Evolutionary conservation across 2,797 vertebrate genomes (phyloP), one percentile per base, ranked within the genome.

Genomic region (Poeciliopsis infans): DNA sequence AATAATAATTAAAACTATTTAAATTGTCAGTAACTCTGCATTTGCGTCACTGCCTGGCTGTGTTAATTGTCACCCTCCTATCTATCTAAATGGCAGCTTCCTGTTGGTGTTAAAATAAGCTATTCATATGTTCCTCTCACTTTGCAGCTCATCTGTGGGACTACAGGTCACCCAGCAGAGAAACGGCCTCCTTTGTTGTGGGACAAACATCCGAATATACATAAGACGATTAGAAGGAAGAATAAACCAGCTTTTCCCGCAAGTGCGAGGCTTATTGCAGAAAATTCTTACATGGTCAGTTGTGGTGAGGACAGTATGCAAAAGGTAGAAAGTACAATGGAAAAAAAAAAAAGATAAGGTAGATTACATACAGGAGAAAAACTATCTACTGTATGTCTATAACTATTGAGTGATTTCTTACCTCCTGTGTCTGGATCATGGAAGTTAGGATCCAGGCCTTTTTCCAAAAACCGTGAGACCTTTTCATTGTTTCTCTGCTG

Each of bases 381-480:
- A 7, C 12, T 73, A 28, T 59, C 57, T 33, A 64, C 28, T 61
- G 12, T 18, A 61, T 49, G n/a, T 45, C 41, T 46, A 7, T 45
- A 28, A 16, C 23, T 28, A 8, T 16, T 45, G 25, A 13, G 0
- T 46, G 41, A 70, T 59, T 80, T 7, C 85, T 89, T 88, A 99
- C 98, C 98, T 96, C 98, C 98, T 74, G 97, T 96, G 83, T 99
- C 98, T n/a, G 97, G 96, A 84, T 99, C 98, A 39, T 99, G 98
- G 84, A 98, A 99, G 91, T 99, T 99, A 85, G 98, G 98, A 93
- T 99, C 98, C 93, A 99, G 95, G 88, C 98, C 98, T 95, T 97
- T 98, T 88, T 99, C 98, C 94, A 99, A 93, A 89, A 98, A 95
- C 83, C 97, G 95, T 90, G 96, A 96, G 86, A 98, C 96, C 88